A percentile compares a stretch with the other conserved stretches of the same genome.
phyloP scores from a whole-genome alignment of 2,888 invertebrate genomes.

The Erebia ligea region DNA sequence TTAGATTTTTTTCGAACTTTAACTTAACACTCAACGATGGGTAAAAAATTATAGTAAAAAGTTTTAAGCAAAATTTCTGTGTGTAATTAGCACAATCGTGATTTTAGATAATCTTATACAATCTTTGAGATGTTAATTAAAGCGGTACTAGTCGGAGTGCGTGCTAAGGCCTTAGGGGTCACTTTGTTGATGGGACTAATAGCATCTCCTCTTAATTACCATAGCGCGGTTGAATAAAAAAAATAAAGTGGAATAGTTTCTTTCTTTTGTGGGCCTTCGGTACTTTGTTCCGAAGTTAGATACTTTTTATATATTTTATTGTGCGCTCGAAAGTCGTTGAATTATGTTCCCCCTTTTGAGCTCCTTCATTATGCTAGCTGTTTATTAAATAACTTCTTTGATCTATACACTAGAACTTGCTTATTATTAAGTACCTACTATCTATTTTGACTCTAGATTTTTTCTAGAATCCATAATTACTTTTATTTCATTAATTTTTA shows the following conservation, averaged over 20 bases:
- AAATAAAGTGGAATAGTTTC: constrained; percentile 50
- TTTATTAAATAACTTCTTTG: background rate
- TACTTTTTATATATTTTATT: constrained; percentile 40
- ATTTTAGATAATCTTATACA: too few relatives aligned
- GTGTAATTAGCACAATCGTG: too few relatives aligned
- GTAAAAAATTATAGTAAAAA: too few relatives aligned
- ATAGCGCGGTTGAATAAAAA: constrained; percentile 64
- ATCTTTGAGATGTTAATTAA: too few relatives aligned
- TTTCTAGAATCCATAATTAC: too few relatives aligned
- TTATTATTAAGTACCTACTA: background rate
- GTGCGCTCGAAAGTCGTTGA: constrained; percentile 42
- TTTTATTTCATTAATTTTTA: too few relatives aligned
- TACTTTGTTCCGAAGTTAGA: constrained; percentile 49
- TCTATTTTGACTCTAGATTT: background rate
- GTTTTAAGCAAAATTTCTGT: too few relatives aligned
- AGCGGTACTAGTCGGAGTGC: background rate
- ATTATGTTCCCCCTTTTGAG: constrained; percentile 38
- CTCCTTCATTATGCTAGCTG: constrained; percentile 28
- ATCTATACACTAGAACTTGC: background rate
- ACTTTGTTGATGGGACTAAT: constrained; percentile 55
- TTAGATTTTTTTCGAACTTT: too few relatives aligned
- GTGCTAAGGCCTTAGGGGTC: constrained; percentile 16
- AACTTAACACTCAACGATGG: too few relatives aligned
- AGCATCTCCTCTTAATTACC: constrained; percentile 69
- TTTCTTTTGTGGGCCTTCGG: constrained; percentile 54